Evolutionary conservation across 2,888 invertebrate genomes (phyloP).

Genomic region (Zhuqinia jingwanae): DNA sequence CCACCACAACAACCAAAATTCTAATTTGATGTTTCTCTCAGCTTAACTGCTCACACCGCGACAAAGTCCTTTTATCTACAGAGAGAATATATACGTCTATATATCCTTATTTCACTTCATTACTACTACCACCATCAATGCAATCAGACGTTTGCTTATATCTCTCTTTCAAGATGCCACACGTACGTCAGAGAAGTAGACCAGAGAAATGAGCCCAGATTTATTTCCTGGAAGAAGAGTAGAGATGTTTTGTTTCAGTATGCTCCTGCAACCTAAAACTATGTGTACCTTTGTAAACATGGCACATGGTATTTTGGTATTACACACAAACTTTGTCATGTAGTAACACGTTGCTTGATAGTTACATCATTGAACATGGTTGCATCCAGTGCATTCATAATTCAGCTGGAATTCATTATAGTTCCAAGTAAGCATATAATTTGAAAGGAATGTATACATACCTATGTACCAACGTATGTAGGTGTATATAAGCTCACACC

Average conservation of each 20-base stretch:
- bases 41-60: background rate
- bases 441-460: background rate
- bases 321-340: conserved; percentile 4
- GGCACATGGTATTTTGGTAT: background rate
- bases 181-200: background rate
- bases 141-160: conserved; percentile 30
- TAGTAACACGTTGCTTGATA: background rate
- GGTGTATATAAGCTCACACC: background rate
- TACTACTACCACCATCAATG: conserved; percentile 4
- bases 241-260: background rate
- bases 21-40: conserved; percentile 40
- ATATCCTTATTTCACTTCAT: conserved; percentile 2
- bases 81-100: background rate
- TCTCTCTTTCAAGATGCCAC: background rate
- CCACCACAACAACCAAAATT: conserved; percentile 37
- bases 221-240: conserved; percentile 35
- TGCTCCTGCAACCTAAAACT: background rate
- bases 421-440: background rate
- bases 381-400: conserved; percentile 1
- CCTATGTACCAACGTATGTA: background rate
- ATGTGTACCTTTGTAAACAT: background rate
- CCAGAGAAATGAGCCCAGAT: conserved; percentile 15
- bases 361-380: background rate
- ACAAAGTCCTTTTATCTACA: background rate
- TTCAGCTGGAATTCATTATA: background rate